Conservation (phyloP, 2,888 invertebrate species). For the Epinotia ramella region DNA sequence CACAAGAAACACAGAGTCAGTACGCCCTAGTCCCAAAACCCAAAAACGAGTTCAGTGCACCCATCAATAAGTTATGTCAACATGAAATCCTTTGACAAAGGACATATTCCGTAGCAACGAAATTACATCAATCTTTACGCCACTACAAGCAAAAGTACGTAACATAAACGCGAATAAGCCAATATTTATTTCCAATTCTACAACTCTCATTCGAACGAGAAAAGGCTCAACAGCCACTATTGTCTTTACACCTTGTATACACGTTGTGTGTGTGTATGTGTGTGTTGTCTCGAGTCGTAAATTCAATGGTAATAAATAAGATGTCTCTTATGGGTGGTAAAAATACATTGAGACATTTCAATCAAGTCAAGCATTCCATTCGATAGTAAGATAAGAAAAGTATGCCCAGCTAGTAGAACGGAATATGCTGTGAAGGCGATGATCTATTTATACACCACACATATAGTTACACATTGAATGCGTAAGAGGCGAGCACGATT, state of each 20-base stretch:
- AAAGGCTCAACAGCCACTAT: neutral
- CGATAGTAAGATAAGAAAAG: neutral
- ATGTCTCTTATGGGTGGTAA: neutral
- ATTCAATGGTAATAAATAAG: neutral
- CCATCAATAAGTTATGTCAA: slow-evolving; percentile 17
- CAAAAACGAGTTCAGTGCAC: neutral
- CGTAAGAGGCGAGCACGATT: neutral
- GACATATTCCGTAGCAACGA: neutral
- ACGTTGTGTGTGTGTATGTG: too few relatives aligned
- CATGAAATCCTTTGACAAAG: slow-evolving; percentile 10
- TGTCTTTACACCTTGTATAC: neutral
- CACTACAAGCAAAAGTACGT: neutral
- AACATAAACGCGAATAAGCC: slow-evolving; percentile 7
- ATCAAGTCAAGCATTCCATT: neutral
- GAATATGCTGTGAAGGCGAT: neutral
- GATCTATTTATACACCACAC: neutral
- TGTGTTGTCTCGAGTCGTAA: neutral
- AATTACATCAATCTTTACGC: slow-evolving; percentile 1
- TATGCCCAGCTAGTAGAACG: neutral
- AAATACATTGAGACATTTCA: neutral
- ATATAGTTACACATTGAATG: neutral
- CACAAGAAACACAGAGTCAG: neutral
- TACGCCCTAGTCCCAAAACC: neutral
- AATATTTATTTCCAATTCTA: slow-evolving; percentile 1
- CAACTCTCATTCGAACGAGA: too few relatives aligned